These are phyloP conservation scores for Danio aesculapii DNA, from an alignment of 2,797 vertebrate genomes.

Conservation along the genomic window DNA sequence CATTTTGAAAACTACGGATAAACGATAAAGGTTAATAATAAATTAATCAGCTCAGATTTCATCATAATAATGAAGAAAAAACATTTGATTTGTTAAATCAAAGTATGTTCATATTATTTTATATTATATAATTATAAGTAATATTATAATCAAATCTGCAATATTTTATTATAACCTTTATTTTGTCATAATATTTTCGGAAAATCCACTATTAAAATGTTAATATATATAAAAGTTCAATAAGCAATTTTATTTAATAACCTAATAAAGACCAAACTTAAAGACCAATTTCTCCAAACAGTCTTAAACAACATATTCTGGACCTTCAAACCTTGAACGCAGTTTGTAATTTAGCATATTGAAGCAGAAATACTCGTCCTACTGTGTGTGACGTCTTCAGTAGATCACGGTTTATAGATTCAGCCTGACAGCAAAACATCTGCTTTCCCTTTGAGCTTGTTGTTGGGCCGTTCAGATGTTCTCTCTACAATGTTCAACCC, in stretches of 20 bases:
- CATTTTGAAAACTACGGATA: too few species aligned
- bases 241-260: background rate
- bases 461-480: conserved; percentile 61
- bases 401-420: conserved; percentile 61
- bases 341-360: background rate
- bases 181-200: too few species aligned
- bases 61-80: too few species aligned
- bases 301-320: background rate
- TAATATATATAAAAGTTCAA: background rate
- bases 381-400: conserved; percentile 11
- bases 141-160: too few species aligned
- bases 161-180: too few species aligned
- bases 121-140: too few species aligned
- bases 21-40: too few species aligned
- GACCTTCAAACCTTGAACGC: background rate
- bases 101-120: too few species aligned
- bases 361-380: background rate
- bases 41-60: too few species aligned
- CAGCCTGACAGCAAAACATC: conserved; percentile 76
- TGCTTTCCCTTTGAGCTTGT: conserved; percentile 78
- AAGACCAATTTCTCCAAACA: background rate
- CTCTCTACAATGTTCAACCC: conserved; percentile 3
- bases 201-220: background rate
- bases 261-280: background rate
- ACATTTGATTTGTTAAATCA: too few species aligned